These are phyloP conservation scores for Serinus canaria DNA, from an alignment of 2,113 vertebrate genomes.

Conservation along the genomic window DNA sequence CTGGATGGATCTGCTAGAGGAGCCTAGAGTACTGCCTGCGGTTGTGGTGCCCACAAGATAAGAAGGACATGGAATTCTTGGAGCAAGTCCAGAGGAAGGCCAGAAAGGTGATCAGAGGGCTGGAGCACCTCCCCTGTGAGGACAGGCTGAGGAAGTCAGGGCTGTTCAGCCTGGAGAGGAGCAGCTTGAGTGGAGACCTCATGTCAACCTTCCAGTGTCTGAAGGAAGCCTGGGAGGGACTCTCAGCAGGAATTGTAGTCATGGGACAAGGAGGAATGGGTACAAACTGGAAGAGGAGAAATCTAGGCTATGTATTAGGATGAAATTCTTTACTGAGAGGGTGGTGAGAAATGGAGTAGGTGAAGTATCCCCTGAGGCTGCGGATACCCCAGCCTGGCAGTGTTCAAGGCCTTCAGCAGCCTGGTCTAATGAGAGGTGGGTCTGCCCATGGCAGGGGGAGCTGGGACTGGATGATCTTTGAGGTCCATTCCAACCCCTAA, in stretches of 20 bases:
- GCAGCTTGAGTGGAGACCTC: not conserved
- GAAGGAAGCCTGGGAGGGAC: not conserved
- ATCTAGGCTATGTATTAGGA: not conserved
- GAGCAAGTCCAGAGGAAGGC: not conserved
- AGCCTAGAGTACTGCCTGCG: not conserved
- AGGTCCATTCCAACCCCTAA: not conserved
- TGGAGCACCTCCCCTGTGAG: not conserved
- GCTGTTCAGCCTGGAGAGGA: not conserved
- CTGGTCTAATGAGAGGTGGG: not conserved
- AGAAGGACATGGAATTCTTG: not conserved
- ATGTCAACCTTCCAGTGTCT: not conserved
- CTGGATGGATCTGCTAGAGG: not conserved
- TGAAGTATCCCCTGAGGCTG: not conserved
- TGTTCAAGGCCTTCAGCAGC: not conserved
- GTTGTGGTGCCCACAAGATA: not conserved
- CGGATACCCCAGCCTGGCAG: not conserved
- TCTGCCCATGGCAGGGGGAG: not conserved
- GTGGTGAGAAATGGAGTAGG: not conserved
- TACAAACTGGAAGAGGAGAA: not conserved
- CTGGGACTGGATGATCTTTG: not conserved
- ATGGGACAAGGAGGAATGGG: not conserved
- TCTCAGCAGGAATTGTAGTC: not conserved
- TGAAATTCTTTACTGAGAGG: not conserved
- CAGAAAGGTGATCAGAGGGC: fast-evolving
- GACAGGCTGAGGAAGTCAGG: not conserved